These are phyloP conservation scores for Ectropis grisescens DNA, from an alignment of 1,140 invertebrate species.

Conservation along the genomic window DNA sequence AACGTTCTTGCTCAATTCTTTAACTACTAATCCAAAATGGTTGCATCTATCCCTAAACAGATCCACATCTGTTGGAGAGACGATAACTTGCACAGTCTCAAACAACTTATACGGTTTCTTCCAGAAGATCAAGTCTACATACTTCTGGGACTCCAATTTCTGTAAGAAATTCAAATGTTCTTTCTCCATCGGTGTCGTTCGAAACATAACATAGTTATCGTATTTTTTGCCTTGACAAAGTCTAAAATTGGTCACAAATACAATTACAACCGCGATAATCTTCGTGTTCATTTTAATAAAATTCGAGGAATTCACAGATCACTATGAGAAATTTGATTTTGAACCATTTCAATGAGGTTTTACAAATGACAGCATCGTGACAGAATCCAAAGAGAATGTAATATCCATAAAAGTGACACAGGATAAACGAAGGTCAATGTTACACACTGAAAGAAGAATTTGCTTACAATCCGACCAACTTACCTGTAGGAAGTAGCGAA, in stretches of 20 bases:
- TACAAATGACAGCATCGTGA: too few relatives aligned
- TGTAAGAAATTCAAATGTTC: conserved; percentile 41
- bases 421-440: too few relatives aligned
- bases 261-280: conserved; percentile 10
- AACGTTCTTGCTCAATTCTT: conserved; percentile 19
- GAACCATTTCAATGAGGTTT: too few relatives aligned
- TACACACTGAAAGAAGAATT: too few relatives aligned
- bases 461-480: too few relatives aligned
- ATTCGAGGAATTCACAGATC: too few relatives aligned
- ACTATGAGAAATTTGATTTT: too few relatives aligned
- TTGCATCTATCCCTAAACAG: conserved; percentile 30
- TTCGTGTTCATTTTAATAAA: conserved; percentile 12
- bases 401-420: too few relatives aligned
- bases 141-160: conserved; percentile 32
- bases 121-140: conserved; percentile 42
- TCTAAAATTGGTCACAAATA: conserved; percentile 20
- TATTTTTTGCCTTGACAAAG: conserved; percentile 25
- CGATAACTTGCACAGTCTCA: conserved; percentile 34
- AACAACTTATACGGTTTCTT: conserved; percentile 34
- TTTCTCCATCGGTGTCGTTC: conserved; percentile 19
- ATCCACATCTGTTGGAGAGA: conserved; percentile 24
- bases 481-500: too few relatives aligned
- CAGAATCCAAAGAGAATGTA: too few relatives aligned
- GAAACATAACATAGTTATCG: conserved; percentile 30
- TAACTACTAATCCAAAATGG: conserved; percentile 29